Conservation (phyloP, 2,113 vertebrate genomes). For the Todiramphus chloris region DNA sequence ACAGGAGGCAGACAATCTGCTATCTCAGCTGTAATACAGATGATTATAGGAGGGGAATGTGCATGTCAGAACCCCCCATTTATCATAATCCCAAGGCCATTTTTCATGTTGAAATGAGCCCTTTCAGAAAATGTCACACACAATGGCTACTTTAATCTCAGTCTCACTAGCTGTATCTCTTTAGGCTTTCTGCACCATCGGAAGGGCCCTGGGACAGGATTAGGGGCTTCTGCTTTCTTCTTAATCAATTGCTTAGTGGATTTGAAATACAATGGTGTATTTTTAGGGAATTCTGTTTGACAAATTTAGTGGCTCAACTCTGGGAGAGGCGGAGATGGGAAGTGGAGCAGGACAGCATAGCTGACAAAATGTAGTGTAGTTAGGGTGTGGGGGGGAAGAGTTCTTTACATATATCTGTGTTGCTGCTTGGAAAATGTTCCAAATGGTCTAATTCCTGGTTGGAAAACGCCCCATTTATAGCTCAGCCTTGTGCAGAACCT, state of each 20-base stretch:
- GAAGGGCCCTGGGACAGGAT: constrained; percentile 67
- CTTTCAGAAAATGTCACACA: constrained; percentile 80
- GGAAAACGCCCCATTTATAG: constrained; percentile 6
- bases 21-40: constrained; percentile 43
- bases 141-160: constrained; percentile 81
- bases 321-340: neutral
- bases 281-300: constrained; percentile 7
- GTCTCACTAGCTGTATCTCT: constrained; percentile 69
- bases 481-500: constrained; percentile 16
- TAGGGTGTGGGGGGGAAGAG: neutral
- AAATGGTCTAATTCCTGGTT: neutral
- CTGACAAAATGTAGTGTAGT: neutral
- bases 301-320: neutral
- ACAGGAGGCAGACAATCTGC: constrained; percentile 30
- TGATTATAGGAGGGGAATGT: constrained; percentile 73
- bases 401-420: neutral
- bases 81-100: constrained; percentile 82
- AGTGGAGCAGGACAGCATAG: neutral
- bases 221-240: constrained; percentile 61
- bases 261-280: constrained; percentile 41
- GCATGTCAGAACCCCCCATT: constrained; percentile 84
- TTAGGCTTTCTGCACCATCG: constrained; percentile 18
- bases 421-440: neutral
- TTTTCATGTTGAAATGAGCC: constrained; percentile 83
- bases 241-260: constrained; percentile 52